Base-by-base conservation (phyloP, 2,888 invertebrate genomes). In the Acanthoscelides obtectus region DNA sequence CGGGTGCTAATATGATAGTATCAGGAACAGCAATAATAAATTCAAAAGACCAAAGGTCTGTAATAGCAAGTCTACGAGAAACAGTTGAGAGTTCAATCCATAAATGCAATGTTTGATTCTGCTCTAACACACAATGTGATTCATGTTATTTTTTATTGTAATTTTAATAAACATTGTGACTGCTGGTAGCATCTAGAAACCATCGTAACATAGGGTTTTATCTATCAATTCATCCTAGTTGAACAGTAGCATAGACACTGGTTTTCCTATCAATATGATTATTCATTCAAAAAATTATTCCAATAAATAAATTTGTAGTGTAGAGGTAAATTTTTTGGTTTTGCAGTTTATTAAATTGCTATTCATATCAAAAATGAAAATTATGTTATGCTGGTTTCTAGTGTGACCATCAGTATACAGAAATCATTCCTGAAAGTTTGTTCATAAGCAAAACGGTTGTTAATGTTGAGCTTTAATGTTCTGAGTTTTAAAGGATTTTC, bases 1-100 rank as follows among this genome's bases (percentile, higher is more conserved):
- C 99, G 80, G 99, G 99, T 69, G 99, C 99, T 19, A 99, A 99
- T 84, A 94, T 97, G 94, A 98, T 99, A 80, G 99, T 99, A 6
- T 95, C 98, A 12, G 99, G 99, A 21, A 97, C 97, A 78, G 98
- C 98, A 67, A 90, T 99, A 19, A 94, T 95, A 74, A 91, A 92
- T 72, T 91, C 96, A 71, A 83, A 88, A 69, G 91, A 97, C 85
- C 98, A 97, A 82, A 89, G 90, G 71, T 88, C 91, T 79, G 94
- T 95, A 12, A 98, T 98, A 71, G 88, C 88, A 72, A 86, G 89
- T 75, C 86, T 96, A 75, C 88, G 92, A 80, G 88, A 90, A 76
- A 89, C 91, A 68, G 93, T 94, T 6, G 89, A 91, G 85, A 86
- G 88, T 80, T 89, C 89, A 78, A 89, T 91, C 79, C 85, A 88